Evolutionary conservation across 2,888 invertebrate genomes (phyloP).

Genomic region (Seira musarum): DNA sequence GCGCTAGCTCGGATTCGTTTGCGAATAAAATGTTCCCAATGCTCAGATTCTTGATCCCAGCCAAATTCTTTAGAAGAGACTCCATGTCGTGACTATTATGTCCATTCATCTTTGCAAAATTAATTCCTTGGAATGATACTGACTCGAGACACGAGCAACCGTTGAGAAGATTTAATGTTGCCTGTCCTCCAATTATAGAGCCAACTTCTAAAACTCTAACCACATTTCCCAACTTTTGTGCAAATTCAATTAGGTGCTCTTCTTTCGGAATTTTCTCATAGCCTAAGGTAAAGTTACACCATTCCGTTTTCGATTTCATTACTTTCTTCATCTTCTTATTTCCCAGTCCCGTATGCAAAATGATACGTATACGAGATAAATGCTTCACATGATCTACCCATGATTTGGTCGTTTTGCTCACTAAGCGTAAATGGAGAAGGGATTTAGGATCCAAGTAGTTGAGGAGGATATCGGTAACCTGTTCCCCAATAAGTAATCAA

Average conservation of each 20-base stretch:
- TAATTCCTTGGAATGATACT: constrained; percentile 43
- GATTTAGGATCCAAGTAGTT: constrained; percentile 49
- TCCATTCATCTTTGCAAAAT: constrained; percentile 41
- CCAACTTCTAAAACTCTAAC: constrained; percentile 48
- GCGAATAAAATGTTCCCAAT: constrained; percentile 50
- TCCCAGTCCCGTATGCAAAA: constrained; percentile 46
- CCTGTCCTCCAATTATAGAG: constrained; percentile 42
- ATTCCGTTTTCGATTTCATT: constrained; percentile 46
- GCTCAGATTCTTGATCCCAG: constrained; percentile 38
- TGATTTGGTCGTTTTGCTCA: constrained; percentile 46
- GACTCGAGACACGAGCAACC: constrained; percentile 35
- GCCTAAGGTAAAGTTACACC: constrained; percentile 52
- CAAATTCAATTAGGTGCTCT: constrained; percentile 38
- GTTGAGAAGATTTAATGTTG: constrained; percentile 30
- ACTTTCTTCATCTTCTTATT: constrained; percentile 56
- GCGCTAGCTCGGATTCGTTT: constrained; percentile 39
- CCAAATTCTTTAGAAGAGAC: constrained; percentile 15
- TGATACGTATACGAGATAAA: constrained; percentile 42
- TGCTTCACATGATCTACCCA: constrained; percentile 56
- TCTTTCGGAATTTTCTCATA: constrained; percentile 51
- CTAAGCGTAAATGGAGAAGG: constrained; percentile 42
- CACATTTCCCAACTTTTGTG: constrained; percentile 33
- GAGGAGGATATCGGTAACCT: constrained; percentile 54
- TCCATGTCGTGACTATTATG: neutral
- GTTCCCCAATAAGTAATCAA: neutral